These are phyloP conservation scores for Brachypodius melanocephalos DNA, from an alignment of 2,113 vertebrate genomes.

Conservation along the genomic window DNA sequence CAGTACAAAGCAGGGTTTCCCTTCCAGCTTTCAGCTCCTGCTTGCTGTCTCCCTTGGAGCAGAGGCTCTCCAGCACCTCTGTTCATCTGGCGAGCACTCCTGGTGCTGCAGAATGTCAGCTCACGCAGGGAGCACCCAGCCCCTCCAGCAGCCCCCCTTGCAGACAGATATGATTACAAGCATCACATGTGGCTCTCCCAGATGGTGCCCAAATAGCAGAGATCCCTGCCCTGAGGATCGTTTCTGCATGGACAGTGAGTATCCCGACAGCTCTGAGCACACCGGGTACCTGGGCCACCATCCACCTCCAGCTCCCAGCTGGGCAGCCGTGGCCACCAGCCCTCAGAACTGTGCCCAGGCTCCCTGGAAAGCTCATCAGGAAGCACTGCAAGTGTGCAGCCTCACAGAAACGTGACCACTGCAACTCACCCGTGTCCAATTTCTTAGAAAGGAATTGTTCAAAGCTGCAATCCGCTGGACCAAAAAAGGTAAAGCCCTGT, in stretches of 20 bases:
- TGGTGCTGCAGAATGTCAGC: not conserved
- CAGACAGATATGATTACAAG: not conserved
- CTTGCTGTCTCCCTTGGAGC: not conserved
- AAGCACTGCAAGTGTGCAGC: not conserved
- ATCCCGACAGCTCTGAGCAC: fast-evolving
- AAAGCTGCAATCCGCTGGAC: not conserved
- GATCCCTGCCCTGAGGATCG: not conserved
- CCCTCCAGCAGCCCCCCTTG: not conserved
- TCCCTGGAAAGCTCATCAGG: not conserved
- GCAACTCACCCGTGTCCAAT: not conserved
- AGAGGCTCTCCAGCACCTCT: not conserved
- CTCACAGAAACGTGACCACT: not conserved
- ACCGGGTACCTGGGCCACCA: not conserved
- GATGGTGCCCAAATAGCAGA: not conserved
- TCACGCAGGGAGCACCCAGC: not conserved
- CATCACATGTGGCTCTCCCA: not conserved
- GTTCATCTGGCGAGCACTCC: not conserved
- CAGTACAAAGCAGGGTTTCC: not conserved
- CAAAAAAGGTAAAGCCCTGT: not conserved
- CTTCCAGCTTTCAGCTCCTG: not conserved
- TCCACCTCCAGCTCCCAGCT: not conserved
- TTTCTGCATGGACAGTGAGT: fast-evolving
- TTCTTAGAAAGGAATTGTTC: not conserved
- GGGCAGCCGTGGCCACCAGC: not conserved
- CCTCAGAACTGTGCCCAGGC: fast-evolving